phyloP scores from a whole-genome alignment of 2,113 vertebrate genomes.

The Noctilio leporinus region DNA sequence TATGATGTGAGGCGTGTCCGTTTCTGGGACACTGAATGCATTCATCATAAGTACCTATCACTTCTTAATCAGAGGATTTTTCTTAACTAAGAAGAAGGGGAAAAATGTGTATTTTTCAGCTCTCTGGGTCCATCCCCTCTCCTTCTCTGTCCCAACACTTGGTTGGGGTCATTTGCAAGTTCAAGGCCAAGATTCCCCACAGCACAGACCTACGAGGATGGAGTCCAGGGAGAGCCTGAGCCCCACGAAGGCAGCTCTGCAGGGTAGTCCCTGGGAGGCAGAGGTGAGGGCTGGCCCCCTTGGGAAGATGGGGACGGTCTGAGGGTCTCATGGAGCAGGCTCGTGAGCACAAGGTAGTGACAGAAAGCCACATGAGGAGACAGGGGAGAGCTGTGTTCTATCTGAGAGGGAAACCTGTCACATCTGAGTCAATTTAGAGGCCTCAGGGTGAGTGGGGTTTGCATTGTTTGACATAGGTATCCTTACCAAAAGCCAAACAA shows the following conservation, averaged over 20 bases:
- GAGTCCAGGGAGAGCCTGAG: not conserved
- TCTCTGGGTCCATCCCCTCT: not conserved
- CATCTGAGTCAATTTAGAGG: not conserved
- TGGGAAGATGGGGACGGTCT: no score
- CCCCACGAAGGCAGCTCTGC: not conserved
- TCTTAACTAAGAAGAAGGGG: not conserved
- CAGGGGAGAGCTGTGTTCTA: not conserved
- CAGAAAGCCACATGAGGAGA: not conserved
- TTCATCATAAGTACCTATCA: not conserved
- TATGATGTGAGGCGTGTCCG: not conserved
- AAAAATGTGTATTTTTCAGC: not conserved
- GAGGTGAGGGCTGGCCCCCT: not conserved
- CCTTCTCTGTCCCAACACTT: not conserved
- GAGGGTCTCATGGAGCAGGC: not conserved
- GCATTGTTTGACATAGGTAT: no score
- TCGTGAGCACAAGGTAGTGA: no score
- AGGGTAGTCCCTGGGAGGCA: not conserved
- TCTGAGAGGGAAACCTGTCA: not conserved
- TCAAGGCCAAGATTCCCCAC: not conserved
- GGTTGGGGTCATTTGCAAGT: not conserved
- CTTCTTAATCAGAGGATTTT: not conserved
- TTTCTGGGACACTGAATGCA: not conserved
- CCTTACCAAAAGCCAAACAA: not conserved
- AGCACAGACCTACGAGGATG: not conserved
- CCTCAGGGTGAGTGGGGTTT: not conserved